Evolutionary conservation across 2,888 invertebrate species (phyloP).

Genomic region (Lingula anatina): DNA sequence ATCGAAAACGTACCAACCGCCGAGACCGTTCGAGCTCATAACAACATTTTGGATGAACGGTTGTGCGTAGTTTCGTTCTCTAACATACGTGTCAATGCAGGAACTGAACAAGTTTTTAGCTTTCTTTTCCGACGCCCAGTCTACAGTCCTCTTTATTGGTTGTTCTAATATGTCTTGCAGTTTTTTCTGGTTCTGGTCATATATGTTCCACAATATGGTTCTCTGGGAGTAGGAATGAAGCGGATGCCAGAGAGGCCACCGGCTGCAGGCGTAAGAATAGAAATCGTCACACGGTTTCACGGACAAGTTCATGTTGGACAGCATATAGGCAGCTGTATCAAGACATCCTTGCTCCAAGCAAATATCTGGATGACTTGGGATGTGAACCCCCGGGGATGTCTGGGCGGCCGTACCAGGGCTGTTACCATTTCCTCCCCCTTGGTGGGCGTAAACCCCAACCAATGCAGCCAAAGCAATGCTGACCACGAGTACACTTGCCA

Average conservation of each 20-base stretch:
- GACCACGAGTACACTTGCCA: too few species aligned
- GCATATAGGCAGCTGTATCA: neutral
- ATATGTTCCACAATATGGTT: neutral
- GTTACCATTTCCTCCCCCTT: too few species aligned
- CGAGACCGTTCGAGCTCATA: too few species aligned
- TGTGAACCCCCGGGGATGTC: too few species aligned
- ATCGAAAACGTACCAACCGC: constrained; percentile 31
- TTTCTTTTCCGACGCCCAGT: neutral
- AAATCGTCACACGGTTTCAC: neutral
- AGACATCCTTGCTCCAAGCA: neutral
- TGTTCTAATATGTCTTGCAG: neutral
- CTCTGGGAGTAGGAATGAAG: too few species aligned
- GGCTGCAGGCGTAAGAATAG: neutral
- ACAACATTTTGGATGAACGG: too few species aligned
- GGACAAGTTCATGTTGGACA: neutral
- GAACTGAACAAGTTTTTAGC: neutral
- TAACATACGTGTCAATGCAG: neutral
- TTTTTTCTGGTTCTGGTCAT: neutral
- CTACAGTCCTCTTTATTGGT: neutral
- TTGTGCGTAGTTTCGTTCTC: too few species aligned
- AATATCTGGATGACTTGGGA: too few species aligned
- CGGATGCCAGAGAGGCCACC: neutral
- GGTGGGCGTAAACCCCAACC: too few species aligned
- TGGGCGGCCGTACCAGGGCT: too few species aligned
- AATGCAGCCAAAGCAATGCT: too few species aligned